These are phyloP conservation scores for Eilema depressum DNA, from an alignment of 2,888 invertebrate genomes.

Conservation along the genomic window DNA sequence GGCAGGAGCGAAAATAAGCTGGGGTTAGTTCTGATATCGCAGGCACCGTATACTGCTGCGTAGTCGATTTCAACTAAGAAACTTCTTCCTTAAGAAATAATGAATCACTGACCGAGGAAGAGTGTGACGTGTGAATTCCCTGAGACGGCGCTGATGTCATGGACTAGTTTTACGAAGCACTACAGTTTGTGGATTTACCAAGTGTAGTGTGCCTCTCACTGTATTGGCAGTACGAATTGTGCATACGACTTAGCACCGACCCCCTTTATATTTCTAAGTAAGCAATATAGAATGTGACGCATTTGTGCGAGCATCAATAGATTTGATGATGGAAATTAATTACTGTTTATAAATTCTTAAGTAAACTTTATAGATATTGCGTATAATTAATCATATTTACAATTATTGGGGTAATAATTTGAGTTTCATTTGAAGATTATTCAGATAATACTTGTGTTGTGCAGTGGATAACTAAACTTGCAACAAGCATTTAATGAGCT, in stretches of 20 bases:
- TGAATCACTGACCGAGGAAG: not conserved
- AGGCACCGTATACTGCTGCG: not conserved
- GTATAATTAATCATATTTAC: not conserved
- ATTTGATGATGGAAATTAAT: slow-evolving; percentile 22
- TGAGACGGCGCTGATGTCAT: slow-evolving; percentile 39
- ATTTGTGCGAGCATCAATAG: slow-evolving; percentile 29
- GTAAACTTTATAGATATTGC: not conserved
- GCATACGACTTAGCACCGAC: slow-evolving; percentile 38
- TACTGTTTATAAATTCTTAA: not conserved
- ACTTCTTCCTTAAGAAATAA: not conserved
- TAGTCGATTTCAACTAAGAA: not conserved
- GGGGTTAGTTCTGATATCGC: not conserved
- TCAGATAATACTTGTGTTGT: too few relatives aligned
- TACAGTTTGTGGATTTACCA: slow-evolving; percentile 30
- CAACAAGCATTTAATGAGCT: not conserved
- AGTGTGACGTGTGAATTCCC: not conserved
- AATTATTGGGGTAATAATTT: not conserved
- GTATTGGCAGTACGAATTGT: slow-evolving; percentile 29
- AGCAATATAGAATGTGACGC: slow-evolving; percentile 46
- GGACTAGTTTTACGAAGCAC: slow-evolving; percentile 24
- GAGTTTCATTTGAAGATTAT: not conserved
- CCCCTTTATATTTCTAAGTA: slow-evolving; percentile 38
- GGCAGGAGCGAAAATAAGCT: not conserved
- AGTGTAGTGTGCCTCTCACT: slow-evolving; percentile 26
- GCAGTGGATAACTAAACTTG: too few relatives aligned